Evolutionary conservation across 2,113 vertebrate species (phyloP), one percentile per base, ranked within the genome.

Genomic region (Tenebrosternarchus preto): DNA sequence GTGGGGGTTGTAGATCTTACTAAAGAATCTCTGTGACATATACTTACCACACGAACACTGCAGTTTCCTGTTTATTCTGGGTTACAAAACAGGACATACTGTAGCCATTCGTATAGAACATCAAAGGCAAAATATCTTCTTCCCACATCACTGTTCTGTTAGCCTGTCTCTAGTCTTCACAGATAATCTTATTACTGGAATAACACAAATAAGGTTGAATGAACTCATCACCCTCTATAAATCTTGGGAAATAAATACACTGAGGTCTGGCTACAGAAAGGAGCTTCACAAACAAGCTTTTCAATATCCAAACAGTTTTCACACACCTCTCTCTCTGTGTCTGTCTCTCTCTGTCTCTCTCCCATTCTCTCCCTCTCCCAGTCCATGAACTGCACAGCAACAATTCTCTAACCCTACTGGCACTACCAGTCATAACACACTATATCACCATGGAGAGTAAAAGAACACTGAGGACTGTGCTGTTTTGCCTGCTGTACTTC

Each of bases 211-310:
- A 76, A 36, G 56, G 61, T 76, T 69, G 81, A 85, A 86, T 83
- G 88, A 90, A 85, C 83, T 84, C 50, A 50, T 85, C 81, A 63
- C 77, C 84, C 59, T 72, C 57, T 77, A 80, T 85, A 82, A 90
- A 85, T 82, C 39, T 82, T 36, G 73, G 85, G 84, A 82, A 85
- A 88, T 72, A 88, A 86, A 87, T 59, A 31, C 59, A 76, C 67
- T 60, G 73, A 63, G 53, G 61, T 46, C 66, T 73, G 75, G 61
- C 59, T 43, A 63, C 22, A 27, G 19, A 67, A 56, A 75, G 24
- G 78, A 59, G 55, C 67, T 80, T 17, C 77, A 67, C 57, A 84
- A 73, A 83, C 80, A 64, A 83, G 78, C 43, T 69, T 73, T 66
- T 33, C 74, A 50, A 31, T 5, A 12, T 2, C 16, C n/a, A 61